Evolutionary conservation across 2,888 invertebrate genomes (phyloP), one percentile per base, ranked within the genome.

Genomic region (Catonia carolina): DNA sequence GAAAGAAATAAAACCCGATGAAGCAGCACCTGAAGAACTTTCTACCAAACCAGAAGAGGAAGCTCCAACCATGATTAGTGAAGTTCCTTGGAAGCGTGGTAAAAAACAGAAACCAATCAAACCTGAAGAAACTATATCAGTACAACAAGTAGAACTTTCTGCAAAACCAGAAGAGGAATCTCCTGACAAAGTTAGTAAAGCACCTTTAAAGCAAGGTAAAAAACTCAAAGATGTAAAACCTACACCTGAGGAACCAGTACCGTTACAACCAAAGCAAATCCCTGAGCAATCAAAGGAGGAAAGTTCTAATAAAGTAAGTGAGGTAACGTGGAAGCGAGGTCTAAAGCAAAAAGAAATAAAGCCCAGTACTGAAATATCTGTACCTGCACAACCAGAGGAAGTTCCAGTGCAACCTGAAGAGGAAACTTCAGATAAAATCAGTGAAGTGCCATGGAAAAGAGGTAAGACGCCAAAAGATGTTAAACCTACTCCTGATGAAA

Each of bases 11-110:
- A 50, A 55, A 39, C 18, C 27, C 2, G 37, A 61, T 7, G 47
- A 58, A 27, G 61, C 61, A 81, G 61, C 80, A 71, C 42, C 72
- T 72, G 67, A 69, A 51, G 68, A 68, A 60, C 62, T 66, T 6
- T 63, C 67, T 10, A 58, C 58, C 33, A 60, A 56, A 39, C 39
- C 53, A 17, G 53, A 60, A 8, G 60, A 67, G 47, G 63, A 67
- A 55, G 59, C 62, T 2, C 58, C 59, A 20, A 60, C 67, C 4
- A 8, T 6, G 8, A 27, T 8, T 27, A 27, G 27, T 27, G 12
- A 18, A 18, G 20, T 23, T 4, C 45, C 45, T 10, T 45, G 45
- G 45, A 18, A 45, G 14, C 22, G 45, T 22, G 45, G 45, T 1
- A 45, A 52, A 39, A 42, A 33, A 31, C 31, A 50, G 41, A 45